phyloP scores from a whole-genome alignment of 1,140 invertebrate genomes.

The Drosophila melanica region DNA sequence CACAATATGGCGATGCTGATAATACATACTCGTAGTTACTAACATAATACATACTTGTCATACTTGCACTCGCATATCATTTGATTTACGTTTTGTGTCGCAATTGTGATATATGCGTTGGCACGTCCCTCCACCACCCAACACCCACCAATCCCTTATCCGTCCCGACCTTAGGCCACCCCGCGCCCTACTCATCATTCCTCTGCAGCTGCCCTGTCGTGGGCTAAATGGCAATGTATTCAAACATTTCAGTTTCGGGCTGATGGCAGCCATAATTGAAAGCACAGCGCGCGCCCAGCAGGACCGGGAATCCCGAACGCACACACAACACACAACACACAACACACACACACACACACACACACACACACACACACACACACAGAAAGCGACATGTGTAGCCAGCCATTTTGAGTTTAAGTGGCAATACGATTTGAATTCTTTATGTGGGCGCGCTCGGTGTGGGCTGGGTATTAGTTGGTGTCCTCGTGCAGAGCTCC shows the following conservation, averaged over 20 bases:
- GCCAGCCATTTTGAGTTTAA: conserved; percentile 77
- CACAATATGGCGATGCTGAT: conserved; percentile 72
- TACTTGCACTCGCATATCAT: conserved; percentile 81
- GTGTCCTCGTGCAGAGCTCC: conserved; percentile 28
- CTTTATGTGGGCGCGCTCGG: conserved; percentile 54
- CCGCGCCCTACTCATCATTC: conserved; percentile 29
- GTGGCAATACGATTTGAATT: conserved; percentile 80
- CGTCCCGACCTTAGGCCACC: neutral
- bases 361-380: conserved; percentile 9
- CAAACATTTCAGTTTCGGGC: conserved; percentile 79
- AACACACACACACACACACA: conserved; percentile 9
- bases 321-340: conserved; percentile 10
- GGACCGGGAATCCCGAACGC: conserved; percentile 20
- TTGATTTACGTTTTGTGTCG: conserved; percentile 80
- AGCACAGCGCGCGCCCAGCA: conserved; percentile 48
- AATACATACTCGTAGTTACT: conserved; percentile 73
- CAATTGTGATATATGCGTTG: conserved; percentile 75
- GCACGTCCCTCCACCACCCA: conserved; percentile 34
- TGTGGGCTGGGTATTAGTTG: conserved; percentile 57
- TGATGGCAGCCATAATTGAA: conserved; percentile 77
- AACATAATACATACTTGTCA: conserved; percentile 82
- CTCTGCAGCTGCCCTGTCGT: conserved; percentile 28
- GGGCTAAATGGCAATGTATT: conserved; percentile 76
- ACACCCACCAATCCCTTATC: neutral
- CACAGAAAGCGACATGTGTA: conserved; percentile 55